These are phyloP conservation scores for Vireo altiloquus DNA, from an alignment of 2,113 vertebrate genomes.

Conservation along the genomic window DNA sequence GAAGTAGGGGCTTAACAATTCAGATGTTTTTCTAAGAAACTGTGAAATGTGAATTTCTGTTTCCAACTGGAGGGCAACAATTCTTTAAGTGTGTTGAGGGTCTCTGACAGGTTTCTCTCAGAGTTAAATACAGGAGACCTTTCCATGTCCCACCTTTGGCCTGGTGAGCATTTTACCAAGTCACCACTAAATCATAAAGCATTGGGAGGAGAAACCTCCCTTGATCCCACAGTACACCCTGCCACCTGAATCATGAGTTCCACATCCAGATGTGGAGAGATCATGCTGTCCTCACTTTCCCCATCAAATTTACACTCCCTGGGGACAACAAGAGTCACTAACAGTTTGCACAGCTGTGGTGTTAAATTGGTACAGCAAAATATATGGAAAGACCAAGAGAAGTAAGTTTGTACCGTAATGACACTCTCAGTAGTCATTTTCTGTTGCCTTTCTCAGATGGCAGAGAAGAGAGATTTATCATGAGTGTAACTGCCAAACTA, in stretches of 20 bases:
- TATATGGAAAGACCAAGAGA: neutral
- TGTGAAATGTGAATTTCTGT: neutral
- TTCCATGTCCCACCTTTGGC: neutral
- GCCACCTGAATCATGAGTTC: neutral
- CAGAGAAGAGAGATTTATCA: neutral
- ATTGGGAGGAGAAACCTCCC: neutral
- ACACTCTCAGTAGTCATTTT: neutral
- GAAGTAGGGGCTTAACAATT: neutral
- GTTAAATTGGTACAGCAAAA: neutral
- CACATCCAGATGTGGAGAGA: neutral
- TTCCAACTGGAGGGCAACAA: neutral
- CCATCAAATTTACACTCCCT: neutral
- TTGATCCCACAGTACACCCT: neutral
- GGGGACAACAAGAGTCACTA: neutral
- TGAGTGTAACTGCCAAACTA: neutral
- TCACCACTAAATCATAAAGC: neutral
- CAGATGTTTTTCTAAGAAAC: neutral
- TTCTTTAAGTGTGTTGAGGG: neutral
- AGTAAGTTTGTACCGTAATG: neutral
- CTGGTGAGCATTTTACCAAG: neutral
- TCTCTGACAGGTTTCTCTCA: neutral
- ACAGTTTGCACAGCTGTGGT: neutral
- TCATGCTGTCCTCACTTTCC: neutral
- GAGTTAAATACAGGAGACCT: neutral
- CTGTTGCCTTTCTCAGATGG: neutral